Percentiles rank a stretch among this genome's conserved stretches.
Conservation (phyloP, 2,113 vertebrate species). For the Solea solea region DNA sequence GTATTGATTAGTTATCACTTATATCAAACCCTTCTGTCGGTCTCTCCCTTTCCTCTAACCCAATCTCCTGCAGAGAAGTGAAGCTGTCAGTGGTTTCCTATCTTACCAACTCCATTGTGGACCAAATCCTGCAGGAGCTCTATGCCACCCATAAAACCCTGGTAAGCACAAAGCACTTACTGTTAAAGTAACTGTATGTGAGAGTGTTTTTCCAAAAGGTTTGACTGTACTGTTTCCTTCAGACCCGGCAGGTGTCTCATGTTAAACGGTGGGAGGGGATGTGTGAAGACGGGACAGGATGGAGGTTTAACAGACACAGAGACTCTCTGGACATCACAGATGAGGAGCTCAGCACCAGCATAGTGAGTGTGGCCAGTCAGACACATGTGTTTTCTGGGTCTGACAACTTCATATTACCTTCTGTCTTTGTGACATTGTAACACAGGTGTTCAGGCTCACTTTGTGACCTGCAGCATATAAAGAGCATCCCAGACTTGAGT, state of each 20-base stretch:
- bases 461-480: too few species aligned
- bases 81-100: conserved; percentile 91
- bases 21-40: conserved; percentile 27
- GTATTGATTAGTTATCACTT: conserved; percentile 55
- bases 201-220: conserved; percentile 6
- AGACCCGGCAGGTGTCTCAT: conserved; percentile 78
- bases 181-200: conserved; percentile 42
- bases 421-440: too few species aligned
- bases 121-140: conserved; percentile 90
- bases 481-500: too few species aligned
- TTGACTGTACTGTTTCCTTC: conserved; percentile 10
- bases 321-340: conserved; percentile 82
- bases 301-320: conserved; percentile 76
- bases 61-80: conserved; percentile 82
- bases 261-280: conserved; percentile 73
- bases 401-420: background rate
- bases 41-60: conserved; percentile 23
- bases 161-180: conserved; percentile 72
- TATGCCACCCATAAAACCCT: conserved; percentile 89
- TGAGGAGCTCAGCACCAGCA: conserved; percentile 79
- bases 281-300: conserved; percentile 67
- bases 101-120: conserved; percentile 91
- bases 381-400: background rate
- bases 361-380: conserved; percentile 65
- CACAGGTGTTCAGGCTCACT: too few species aligned